Conservation (phyloP, 2,113 vertebrate species). For the Seriola aureovittata region DNA sequence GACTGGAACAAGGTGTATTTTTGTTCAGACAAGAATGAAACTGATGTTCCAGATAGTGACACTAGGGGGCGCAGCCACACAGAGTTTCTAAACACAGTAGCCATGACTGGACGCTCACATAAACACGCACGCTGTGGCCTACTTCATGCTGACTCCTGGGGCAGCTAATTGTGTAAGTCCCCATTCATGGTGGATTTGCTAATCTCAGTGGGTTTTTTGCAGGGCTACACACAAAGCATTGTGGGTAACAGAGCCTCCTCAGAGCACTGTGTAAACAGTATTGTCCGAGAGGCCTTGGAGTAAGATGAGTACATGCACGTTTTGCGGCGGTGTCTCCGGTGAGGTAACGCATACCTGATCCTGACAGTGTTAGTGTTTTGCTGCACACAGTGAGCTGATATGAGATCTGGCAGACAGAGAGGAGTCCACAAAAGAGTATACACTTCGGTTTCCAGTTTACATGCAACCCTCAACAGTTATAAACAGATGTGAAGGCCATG, state of each 20-base stretch:
- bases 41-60: slow-evolving; percentile 4
- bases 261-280: slow-evolving; percentile 6
- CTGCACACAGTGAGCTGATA: neutral
- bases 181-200: slow-evolving; percentile 22
- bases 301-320: slow-evolving; percentile 18
- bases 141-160: slow-evolving; percentile 33
- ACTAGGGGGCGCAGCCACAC: slow-evolving; percentile 35
- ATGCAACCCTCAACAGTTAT: neutral
- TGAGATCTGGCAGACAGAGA: neutral
- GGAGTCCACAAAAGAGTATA: neutral
- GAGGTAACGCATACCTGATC: slow-evolving; percentile 30
- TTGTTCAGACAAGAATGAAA: neutral
- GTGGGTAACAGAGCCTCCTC: slow-evolving; percentile 35
- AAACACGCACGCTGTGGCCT: slow-evolving; percentile 31
- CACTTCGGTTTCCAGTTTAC: neutral
- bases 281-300: neutral
- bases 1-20: neutral
- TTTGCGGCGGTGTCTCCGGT: neutral
- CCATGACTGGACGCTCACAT: neutral
- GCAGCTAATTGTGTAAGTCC: slow-evolving; percentile 23
- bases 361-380: neutral
- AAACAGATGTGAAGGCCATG: neutral
- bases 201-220: slow-evolving; percentile 11
- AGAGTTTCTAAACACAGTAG: neutral
- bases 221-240: slow-evolving; percentile 34